Percentiles rank a stretch among this genome's conserved stretches.
Conservation (phyloP, 2,797 vertebrate genomes). For the Eptatretus atami region DNA sequence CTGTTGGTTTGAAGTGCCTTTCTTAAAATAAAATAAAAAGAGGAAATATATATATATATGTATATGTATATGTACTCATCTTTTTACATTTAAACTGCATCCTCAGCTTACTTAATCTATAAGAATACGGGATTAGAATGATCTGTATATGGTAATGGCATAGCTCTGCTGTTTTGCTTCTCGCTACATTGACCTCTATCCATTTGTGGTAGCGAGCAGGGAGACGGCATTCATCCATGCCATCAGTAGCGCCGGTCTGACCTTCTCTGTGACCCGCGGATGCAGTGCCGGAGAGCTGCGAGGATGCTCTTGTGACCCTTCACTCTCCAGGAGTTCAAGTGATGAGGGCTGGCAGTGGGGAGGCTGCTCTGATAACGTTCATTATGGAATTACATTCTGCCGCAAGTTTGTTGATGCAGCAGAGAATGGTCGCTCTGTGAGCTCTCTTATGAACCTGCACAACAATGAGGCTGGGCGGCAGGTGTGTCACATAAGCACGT, state of each 20-base stretch:
- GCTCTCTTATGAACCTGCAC: conserved; percentile 36
- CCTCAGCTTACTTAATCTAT: no score
- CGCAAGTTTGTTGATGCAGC: conserved; percentile 37
- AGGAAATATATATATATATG: no score
- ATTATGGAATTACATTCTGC: conserved; percentile 56
- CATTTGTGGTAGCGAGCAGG: conserved; percentile 34
- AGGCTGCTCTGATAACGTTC: conserved; percentile 61
- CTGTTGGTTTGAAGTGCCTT: no score
- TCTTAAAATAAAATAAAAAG: no score
- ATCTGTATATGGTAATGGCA: no score
- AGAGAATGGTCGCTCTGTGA: conserved; percentile 16
- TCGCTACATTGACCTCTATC: fast-evolving
- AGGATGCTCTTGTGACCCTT: conserved; percentile 50
- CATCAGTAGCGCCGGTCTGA: conserved; percentile 45
- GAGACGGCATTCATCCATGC: conserved; percentile 63
- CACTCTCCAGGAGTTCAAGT: conserved; percentile 20
- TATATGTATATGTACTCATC: no score
- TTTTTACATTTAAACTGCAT: no score
- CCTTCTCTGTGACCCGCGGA: conserved; percentile 44
- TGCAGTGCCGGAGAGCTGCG: conserved; percentile 69
- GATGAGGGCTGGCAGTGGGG: conserved; percentile 74
- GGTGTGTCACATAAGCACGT: conserved; percentile 19
- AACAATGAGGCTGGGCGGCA: conserved; percentile 67
- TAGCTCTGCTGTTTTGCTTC: no score
- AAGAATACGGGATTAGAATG: no score